Evolutionary conservation across 92 coral and sea anemone genomes (phyloP), one percentile per base, ranked within the genome.

Genomic region (Galaxea fascicularis): DNA sequence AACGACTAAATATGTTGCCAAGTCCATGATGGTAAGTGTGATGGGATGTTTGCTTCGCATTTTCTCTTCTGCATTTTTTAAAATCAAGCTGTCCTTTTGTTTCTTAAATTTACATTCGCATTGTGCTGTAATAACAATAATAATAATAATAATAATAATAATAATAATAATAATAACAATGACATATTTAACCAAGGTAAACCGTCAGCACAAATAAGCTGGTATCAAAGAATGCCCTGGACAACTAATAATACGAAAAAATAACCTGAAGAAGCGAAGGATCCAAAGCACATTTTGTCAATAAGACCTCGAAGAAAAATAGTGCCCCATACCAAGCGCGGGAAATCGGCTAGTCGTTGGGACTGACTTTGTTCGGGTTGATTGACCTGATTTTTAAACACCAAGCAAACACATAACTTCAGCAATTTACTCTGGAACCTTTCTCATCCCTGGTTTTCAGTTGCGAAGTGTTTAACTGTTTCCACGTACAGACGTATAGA

Each of bases 11-110:
- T 92, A 78, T 73, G 90, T 92, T 16, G 82, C 85, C 70, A 89
- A 89, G 51, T 54, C 95, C 2, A 89, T 92, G 92, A 92, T 92
- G 92, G 95, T 89, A 73, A 71, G 93, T 73, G n/a, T 14, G 24
- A 0, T 21, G 64, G 9, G 25, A 17, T 58, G 64, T 58, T 58
- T 58, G 24, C 62, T 56, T 22, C 20, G 62, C 64, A 58, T 9
- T 58, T 58, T 25, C 64, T 3, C 64, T 58, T 58, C 25, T 24
- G 22, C 64, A 58, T 17, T n/a, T 17, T 58, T 24, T n/a, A 58
- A 58, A 58, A 4, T 58, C 64, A 58, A n/a, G 4, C 41, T 58
- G 64, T 18, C 62, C 6, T 22, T 6, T 18, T 56, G 62, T 56
- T 56, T 56, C n/a, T 56, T 17, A 18, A 56, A 17, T 56, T 56